Evolutionary conservation across 2,113 vertebrate species (phyloP).

Genomic region (Gallinago media): DNA sequence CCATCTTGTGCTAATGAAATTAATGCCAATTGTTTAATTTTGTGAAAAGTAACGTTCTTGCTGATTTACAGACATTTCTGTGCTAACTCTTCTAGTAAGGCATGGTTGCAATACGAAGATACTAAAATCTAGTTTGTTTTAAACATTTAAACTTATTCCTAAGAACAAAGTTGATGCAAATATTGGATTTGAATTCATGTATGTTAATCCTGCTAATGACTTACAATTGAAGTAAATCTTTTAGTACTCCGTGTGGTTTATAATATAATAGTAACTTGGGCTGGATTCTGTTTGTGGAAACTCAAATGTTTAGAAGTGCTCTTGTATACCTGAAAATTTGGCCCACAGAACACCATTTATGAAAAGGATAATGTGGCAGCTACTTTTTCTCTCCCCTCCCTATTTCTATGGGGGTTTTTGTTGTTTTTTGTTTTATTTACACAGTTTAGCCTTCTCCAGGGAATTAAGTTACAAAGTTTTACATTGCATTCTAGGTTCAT

Average conservation of each 20-base stretch:
- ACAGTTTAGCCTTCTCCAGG: background rate
- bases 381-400: background rate
- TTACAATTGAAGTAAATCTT: background rate
- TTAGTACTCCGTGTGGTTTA: background rate
- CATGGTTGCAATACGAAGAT: background rate
- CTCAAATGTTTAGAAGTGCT: background rate
- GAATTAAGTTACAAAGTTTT: background rate
- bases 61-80: background rate
- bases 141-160: background rate
- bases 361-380: background rate
- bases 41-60: background rate
- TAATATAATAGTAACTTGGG: background rate
- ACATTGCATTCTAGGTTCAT: background rate
- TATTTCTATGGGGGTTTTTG: background rate
- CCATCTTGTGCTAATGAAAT: background rate
- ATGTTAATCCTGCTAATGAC: constrained; percentile 4
- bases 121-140: background rate
- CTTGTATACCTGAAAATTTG: background rate
- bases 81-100: background rate
- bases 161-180: constrained; percentile 46
- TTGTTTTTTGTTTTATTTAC: background rate
- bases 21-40: background rate
- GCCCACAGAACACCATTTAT: too few relatives aligned
- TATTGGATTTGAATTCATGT: background rate
- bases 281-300: background rate